Evolutionary conservation across 1,140 invertebrate genomes (phyloP).

Genomic region (Caenorhabditis inopinata): DNA sequence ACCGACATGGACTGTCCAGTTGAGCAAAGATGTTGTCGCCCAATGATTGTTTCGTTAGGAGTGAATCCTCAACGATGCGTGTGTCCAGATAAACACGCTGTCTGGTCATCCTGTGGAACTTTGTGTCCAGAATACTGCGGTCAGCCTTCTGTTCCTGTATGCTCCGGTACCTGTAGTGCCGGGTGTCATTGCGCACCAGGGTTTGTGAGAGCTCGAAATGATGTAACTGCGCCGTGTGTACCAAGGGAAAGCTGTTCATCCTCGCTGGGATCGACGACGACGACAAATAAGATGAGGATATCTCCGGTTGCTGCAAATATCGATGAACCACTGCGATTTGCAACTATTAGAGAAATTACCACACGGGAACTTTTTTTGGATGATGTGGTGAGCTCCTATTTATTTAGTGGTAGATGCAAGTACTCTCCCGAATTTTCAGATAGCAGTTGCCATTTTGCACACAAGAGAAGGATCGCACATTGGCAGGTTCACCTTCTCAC

Average conservation of each 20-base stretch:
- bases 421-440: background rate
- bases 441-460: constrained; percentile 17
- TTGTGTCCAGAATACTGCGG: constrained; percentile 44
- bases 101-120: constrained; percentile 41
- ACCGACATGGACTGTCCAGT: constrained; percentile 40
- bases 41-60: constrained; percentile 28
- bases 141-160: constrained; percentile 39
- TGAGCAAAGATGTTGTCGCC: constrained; percentile 40
- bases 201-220: constrained; percentile 40
- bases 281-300: background rate
- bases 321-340: constrained; percentile 33
- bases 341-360: constrained; percentile 23
- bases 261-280: background rate
- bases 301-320: constrained; percentile 19
- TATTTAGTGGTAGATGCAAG: background rate
- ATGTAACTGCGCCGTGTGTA: constrained; percentile 44
- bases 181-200: constrained; percentile 44
- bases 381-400: background rate
- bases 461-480: background rate
- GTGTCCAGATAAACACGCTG: constrained; percentile 38
- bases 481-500: constrained; percentile 29
- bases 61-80: constrained; percentile 39
- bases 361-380: constrained; percentile 16
- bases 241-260: constrained; percentile 32
- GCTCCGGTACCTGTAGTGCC: constrained; percentile 36